phyloP scores from a whole-genome alignment of 2,888 invertebrate species.

The Punctoribates punctum region DNA sequence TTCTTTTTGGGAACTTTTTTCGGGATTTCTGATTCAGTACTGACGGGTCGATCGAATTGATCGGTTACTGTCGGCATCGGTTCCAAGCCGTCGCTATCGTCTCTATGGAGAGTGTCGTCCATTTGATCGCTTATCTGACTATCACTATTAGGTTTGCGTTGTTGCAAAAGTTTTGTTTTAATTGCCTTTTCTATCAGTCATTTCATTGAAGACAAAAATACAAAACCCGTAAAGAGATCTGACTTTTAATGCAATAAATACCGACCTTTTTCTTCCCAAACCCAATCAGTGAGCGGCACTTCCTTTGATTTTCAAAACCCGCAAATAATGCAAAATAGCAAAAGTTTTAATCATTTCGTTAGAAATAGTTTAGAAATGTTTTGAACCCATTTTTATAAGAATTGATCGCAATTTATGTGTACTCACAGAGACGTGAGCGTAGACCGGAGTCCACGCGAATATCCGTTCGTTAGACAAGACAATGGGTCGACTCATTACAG shows the following conservation, averaged over 20 bases:
- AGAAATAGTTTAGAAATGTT: neutral
- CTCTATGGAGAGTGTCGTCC: neutral
- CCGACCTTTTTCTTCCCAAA: conserved; percentile 72
- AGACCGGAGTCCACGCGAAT: conserved; percentile 97
- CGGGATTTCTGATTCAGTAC: neutral
- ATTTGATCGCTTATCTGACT: neutral
- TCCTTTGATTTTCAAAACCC: conserved; percentile 40
- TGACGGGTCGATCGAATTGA: neutral
- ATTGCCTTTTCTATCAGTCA: conserved; percentile 5
- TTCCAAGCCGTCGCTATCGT: neutral
- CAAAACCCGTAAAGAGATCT: neutral
- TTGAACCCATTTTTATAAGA: neutral
- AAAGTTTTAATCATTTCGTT: neutral
- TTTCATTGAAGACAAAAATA: conserved; percentile 16
- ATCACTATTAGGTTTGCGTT: conserved; percentile 4
- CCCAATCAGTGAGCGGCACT: conserved; percentile 76
- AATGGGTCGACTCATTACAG: conserved; percentile 91
- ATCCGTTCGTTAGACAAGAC: conserved; percentile 79
- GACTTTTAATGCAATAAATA: neutral
- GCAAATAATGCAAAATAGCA: neutral
- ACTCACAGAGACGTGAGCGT: conserved; percentile 59
- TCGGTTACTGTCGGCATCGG: neutral
- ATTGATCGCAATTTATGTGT: neutral
- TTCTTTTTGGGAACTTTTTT: conserved; percentile 12
- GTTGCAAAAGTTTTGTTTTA: conserved; percentile 10